Conservation (phyloP, 1,140 invertebrate species). For the Pachyrhynchus sulphureomaculatus region DNA sequence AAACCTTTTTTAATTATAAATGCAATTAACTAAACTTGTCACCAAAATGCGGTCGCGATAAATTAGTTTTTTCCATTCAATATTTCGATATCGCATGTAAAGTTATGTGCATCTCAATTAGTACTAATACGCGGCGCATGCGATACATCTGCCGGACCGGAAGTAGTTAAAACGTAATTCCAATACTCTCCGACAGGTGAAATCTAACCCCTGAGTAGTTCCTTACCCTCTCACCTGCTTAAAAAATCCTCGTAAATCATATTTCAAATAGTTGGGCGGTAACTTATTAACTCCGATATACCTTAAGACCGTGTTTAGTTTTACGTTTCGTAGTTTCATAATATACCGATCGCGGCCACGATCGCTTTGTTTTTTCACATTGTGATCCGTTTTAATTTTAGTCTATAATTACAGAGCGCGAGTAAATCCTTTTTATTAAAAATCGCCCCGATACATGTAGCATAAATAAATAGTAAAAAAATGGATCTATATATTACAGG, state of each 20-base stretch:
- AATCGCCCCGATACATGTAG: conserved; percentile 40
- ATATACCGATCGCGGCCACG: conserved; percentile 23
- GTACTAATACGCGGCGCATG: conserved; percentile 19
- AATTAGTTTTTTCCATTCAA: no score
- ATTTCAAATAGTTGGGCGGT: conserved; percentile 53
- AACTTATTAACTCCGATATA: conserved; percentile 50
- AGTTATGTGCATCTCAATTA: conserved; percentile 4
- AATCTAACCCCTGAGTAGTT: conserved; percentile 36
- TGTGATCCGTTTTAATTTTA: conserved; percentile 46
- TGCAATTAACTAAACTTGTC: no score
- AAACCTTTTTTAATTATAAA: no score
- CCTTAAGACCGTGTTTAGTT: conserved; percentile 28
- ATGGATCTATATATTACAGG: conserved; percentile 48
- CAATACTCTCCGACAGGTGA: conserved; percentile 46
- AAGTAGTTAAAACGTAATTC: conserved; percentile 49
- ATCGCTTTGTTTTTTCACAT: conserved; percentile 41
- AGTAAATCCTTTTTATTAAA: conserved; percentile 51
- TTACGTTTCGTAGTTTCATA: conserved; percentile 30
- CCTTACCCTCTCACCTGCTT: conserved; percentile 43
- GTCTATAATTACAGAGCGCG: conserved; percentile 49
- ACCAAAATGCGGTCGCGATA: no score
- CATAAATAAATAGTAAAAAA: conserved; percentile 50
- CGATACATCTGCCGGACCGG: conserved; percentile 38
- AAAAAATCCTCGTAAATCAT: conserved; percentile 50
- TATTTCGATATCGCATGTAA: not conserved